Percentiles rank a stretch among this genome's conserved stretches.
Conservation (phyloP, 1,140 invertebrate genomes). For the Drosophila parvula region DNA sequence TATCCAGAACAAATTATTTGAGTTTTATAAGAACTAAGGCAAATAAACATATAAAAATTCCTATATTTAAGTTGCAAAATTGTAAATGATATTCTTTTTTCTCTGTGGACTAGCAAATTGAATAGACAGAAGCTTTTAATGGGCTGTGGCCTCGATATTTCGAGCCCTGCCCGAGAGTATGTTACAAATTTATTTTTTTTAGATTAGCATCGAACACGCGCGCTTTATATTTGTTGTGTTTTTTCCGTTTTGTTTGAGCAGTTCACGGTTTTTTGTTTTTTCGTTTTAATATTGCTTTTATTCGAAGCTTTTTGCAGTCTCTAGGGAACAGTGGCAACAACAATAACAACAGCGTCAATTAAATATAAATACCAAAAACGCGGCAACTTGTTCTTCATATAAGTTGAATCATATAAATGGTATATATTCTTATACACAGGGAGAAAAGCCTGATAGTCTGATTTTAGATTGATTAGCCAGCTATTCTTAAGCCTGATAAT, state of each 20-base stretch:
- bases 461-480: not conserved
- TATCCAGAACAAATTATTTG: too few relatives aligned
- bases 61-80: not conserved
- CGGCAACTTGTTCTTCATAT: conserved; percentile 56
- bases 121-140: conserved; percentile 29
- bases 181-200: conserved; percentile 29
- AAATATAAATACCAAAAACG: conserved; percentile 23
- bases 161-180: conserved; percentile 31
- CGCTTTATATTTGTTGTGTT: conserved; percentile 1
- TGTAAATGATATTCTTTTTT: not conserved
- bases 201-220: conserved; percentile 35
- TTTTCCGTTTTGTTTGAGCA: conserved; percentile 15
- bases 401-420: conserved; percentile 9
- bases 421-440: not conserved
- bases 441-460: not conserved
- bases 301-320: conserved; percentile 24
- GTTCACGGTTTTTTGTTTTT: conserved; percentile 12
- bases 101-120: conserved; percentile 6
- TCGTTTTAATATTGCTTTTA: conserved; percentile 30
- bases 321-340: conserved; percentile 20
- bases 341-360: conserved; percentile 15
- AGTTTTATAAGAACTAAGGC: not conserved
- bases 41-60: not conserved
- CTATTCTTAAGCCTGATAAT: not conserved
- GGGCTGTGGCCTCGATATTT: conserved; percentile 28